phyloP scores from a whole-genome alignment of 2,888 invertebrate genomes.

The Calliopum simillimum region DNA sequence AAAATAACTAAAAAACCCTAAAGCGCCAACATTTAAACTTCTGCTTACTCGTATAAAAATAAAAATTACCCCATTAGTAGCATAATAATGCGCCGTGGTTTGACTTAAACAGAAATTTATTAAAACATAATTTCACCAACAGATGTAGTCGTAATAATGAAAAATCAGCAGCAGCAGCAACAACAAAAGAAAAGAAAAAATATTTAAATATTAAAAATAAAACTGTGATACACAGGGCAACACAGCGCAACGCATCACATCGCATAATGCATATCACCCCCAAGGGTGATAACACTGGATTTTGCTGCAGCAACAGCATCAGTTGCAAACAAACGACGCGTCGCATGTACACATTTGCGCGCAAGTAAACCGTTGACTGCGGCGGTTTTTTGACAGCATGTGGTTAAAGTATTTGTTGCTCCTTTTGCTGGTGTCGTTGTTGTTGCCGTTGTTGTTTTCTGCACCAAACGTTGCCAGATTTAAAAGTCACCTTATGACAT shows the following conservation, averaged over 20 bases:
- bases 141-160: neutral
- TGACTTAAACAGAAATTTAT: slow-evolving; percentile 14
- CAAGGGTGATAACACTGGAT: slow-evolving; percentile 20
- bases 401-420: slow-evolving; percentile 22
- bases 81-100: neutral
- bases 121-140: slow-evolving; percentile 15
- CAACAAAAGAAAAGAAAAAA: neutral
- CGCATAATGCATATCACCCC: slow-evolving; percentile 23
- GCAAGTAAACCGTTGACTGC: neutral
- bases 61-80: neutral
- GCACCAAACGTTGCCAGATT: too few species aligned
- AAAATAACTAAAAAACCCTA: too few species aligned
- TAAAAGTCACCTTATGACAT: too few species aligned
- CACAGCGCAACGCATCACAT: neutral
- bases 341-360: neutral
- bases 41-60: neutral
- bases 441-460: neutral
- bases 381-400: slow-evolving; percentile 27
- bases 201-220: neutral
- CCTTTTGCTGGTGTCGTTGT: neutral
- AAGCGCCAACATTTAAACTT: neutral
- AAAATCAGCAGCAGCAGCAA: neutral
- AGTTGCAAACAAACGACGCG: neutral
- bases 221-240: neutral
- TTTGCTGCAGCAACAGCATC: slow-evolving; percentile 4